Percentiles rank a stretch among this genome's conserved stretches.
These are phyloP conservation scores for Glyphotaelius pellucidus DNA, from an alignment of 2,888 invertebrate species.

Conservation along the genomic window DNA sequence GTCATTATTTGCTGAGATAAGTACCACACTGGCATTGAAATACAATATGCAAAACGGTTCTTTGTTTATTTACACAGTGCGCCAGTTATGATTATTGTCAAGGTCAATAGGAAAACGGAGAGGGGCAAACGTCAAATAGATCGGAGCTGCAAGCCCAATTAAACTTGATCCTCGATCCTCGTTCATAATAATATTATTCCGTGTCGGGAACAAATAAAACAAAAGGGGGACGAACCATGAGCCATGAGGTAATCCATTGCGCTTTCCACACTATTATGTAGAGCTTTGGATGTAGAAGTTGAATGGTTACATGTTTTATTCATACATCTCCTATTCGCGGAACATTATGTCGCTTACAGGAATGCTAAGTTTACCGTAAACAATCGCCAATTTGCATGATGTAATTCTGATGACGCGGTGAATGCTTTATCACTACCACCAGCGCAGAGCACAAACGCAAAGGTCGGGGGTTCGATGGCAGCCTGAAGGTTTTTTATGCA, in stretches of 20 bases:
- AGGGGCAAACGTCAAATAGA: neutral
- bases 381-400: neutral
- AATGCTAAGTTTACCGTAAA: neutral
- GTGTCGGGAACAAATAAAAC: neutral
- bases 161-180: neutral
- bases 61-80: constrained; percentile 16
- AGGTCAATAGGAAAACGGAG: constrained; percentile 19
- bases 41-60: constrained; percentile 9
- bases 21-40: neutral
- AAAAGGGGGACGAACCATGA: neutral
- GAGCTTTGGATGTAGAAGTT: neutral
- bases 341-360: neutral
- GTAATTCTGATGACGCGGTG: neutral
- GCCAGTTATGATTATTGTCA: constrained; percentile 11
- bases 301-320: neutral
- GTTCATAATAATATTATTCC: neutral
- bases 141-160: neutral
- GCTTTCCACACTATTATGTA: neutral
- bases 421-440: neutral
- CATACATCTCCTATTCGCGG: neutral
- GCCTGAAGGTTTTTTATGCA: too few relatives aligned
- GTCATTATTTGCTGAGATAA: neutral
- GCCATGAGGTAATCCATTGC: neutral
- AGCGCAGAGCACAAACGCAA: neutral
- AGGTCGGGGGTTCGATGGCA: neutral